These are phyloP conservation scores for Eupeodes latifasciatus DNA, from an alignment of 2,888 invertebrate species.

Conservation along the genomic window DNA sequence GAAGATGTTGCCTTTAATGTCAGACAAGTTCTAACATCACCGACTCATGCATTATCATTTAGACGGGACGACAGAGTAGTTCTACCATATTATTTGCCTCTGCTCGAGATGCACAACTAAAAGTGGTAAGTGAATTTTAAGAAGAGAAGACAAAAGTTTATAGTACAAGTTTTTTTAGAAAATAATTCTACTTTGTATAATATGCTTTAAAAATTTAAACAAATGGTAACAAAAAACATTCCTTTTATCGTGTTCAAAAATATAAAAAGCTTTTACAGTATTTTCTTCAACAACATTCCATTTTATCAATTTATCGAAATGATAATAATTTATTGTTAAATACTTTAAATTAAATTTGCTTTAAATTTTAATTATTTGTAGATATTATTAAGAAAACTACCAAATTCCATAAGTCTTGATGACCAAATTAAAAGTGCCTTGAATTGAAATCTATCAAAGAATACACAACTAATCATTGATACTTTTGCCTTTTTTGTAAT, in stretches of 20 bases:
- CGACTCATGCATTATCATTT: constrained; percentile 82
- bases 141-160: constrained; percentile 9
- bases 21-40: constrained; percentile 83
- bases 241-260: constrained; percentile 49
- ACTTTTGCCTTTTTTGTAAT: constrained; percentile 57
- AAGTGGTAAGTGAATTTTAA: constrained; percentile 28
- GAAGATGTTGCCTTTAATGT: constrained; percentile 86
- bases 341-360: background rate
- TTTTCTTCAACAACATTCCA: constrained; percentile 57
- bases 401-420: constrained; percentile 34
- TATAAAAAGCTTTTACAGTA: constrained; percentile 33
- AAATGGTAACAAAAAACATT: constrained; percentile 7
- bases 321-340: constrained; percentile 10
- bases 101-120: constrained; percentile 81
- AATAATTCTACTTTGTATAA: constrained; percentile 38
- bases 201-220: constrained; percentile 10
- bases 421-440: constrained; percentile 70
- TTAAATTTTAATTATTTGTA: background rate
- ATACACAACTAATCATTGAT: constrained; percentile 41
- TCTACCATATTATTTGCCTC: constrained; percentile 83
- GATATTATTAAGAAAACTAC: constrained; percentile 32
- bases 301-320: constrained; percentile 14
- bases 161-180: constrained; percentile 66
- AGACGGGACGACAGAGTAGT: constrained; percentile 79
- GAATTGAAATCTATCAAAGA: constrained; percentile 32